A percentile compares a stretch with the other conserved stretches of the same genome.
phyloP scores from a whole-genome alignment of 23 tunicate genomes.

The Trididemnum miniatum region DNA sequence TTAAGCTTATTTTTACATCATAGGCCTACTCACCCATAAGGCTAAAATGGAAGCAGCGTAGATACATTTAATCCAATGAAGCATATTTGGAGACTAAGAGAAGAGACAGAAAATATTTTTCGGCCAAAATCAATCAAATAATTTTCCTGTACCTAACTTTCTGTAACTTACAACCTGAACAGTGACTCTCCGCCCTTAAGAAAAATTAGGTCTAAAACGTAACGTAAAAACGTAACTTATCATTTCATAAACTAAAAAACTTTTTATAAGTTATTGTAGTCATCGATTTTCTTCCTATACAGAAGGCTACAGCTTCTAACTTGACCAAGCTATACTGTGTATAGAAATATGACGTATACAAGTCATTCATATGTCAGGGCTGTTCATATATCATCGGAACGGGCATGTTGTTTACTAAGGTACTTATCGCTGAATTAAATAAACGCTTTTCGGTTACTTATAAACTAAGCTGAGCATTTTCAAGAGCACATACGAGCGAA shows the following conservation, averaged over 20 bases:
- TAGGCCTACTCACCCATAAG: not conserved
- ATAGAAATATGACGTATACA: not conserved
- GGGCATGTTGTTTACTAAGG: conserved; percentile 23
- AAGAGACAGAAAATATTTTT: no score
- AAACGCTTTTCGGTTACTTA: conserved; percentile 35
- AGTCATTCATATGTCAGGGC: conserved; percentile 12
- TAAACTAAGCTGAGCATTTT: conserved; percentile 9
- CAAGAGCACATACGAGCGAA: not conserved
- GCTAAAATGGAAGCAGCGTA: not conserved
- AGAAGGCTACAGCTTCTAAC: no score
- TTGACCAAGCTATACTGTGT: no score
- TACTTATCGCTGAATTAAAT: conserved; percentile 17
- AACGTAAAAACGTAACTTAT: no score
- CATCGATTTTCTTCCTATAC: no score
- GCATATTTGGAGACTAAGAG: not conserved
- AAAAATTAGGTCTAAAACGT: no score
- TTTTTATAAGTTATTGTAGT: no score
- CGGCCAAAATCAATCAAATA: no score
- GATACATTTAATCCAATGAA: not conserved
- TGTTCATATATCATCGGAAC: not conserved
- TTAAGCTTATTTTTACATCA: not conserved
- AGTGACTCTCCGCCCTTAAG: no score
- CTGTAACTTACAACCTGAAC: no score
- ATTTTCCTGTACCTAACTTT: no score
- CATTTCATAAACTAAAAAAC: no score